Percentiles rank a stretch among this genome's conserved stretches.
phyloP scores from a whole-genome alignment of 2,888 invertebrate species.

The Ctenicera cuprea region DNA sequence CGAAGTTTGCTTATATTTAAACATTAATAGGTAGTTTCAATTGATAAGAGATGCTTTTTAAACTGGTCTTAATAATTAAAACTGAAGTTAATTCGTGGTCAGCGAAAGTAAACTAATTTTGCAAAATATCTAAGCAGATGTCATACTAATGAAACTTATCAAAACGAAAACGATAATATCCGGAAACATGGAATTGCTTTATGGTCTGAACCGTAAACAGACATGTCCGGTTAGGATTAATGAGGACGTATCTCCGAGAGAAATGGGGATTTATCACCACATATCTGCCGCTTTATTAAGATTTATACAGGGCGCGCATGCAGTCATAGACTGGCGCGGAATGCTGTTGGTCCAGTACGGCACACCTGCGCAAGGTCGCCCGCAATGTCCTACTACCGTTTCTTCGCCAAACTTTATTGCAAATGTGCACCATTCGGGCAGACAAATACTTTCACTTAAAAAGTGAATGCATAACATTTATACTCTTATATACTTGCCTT shows the following conservation, averaged over 20 bases:
- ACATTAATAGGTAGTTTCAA: no score
- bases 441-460: conserved; percentile 48
- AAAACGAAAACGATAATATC: conserved; percentile 71
- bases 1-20: no score
- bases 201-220: conserved; percentile 69
- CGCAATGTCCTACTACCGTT: conserved; percentile 52
- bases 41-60: no score
- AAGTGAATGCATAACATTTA: conserved; percentile 35
- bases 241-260: conserved; percentile 73
- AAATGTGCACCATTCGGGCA: conserved; percentile 38
- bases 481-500: conserved; percentile 1
- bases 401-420: conserved; percentile 48
- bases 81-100: not conserved
- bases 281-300: conserved; percentile 73
- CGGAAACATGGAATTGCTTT: conserved; percentile 73
- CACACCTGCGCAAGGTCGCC: conserved; percentile 63
- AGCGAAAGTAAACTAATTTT: not conserved
- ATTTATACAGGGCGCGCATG: conserved; percentile 70
- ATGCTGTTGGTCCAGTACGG: conserved; percentile 62
- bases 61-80: not conserved
- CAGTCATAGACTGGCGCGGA: conserved; percentile 58
- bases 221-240: conserved; percentile 72
- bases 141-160: conserved; percentile 54
- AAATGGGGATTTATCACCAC: conserved; percentile 74
- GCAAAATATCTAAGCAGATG: conserved; percentile 18